phyloP scores from a whole-genome alignment of 2,113 vertebrate species.

The Cebidichthys violaceus region DNA sequence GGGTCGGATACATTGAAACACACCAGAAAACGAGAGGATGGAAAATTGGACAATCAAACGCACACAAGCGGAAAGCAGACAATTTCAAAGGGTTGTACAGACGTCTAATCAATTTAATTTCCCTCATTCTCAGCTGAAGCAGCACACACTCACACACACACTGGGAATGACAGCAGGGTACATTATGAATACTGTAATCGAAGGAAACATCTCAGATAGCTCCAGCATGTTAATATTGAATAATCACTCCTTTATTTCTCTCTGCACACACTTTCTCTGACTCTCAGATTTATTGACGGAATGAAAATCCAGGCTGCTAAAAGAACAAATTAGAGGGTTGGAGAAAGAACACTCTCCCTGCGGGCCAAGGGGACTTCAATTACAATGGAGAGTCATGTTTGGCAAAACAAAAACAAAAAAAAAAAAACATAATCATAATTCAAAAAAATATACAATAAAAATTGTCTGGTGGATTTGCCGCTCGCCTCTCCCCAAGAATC shows the following conservation, averaged over 20 bases:
- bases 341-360: slow-evolving; percentile 67
- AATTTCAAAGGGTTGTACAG: slow-evolving; percentile 71
- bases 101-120: slow-evolving; percentile 77
- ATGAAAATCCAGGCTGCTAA: slow-evolving; percentile 77
- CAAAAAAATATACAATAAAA: slow-evolving; percentile 69
- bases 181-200: slow-evolving; percentile 76
- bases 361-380: slow-evolving; percentile 76
- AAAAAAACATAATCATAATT: slow-evolving; percentile 71
- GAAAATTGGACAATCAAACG: slow-evolving; percentile 76
- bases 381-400: slow-evolving; percentile 77
- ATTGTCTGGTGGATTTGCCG: slow-evolving; percentile 72
- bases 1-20: slow-evolving; percentile 60
- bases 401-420: slow-evolving; percentile 60
- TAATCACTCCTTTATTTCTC: slow-evolving; percentile 74
- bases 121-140: slow-evolving; percentile 58
- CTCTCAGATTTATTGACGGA: slow-evolving; percentile 74
- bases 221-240: slow-evolving; percentile 79
- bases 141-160: neutral
- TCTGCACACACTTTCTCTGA: slow-evolving; percentile 8
- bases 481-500: slow-evolving; percentile 74
- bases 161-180: slow-evolving; percentile 66
- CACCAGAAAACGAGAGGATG: slow-evolving; percentile 63
- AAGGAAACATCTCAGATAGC: slow-evolving; percentile 75
- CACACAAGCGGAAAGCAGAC: slow-evolving; percentile 67
- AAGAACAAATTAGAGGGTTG: slow-evolving; percentile 81